Percentiles rank a stretch among this genome's conserved stretches.
phyloP scores from a whole-genome alignment of 1,140 invertebrate species.

The Babylonia areolata region DNA sequence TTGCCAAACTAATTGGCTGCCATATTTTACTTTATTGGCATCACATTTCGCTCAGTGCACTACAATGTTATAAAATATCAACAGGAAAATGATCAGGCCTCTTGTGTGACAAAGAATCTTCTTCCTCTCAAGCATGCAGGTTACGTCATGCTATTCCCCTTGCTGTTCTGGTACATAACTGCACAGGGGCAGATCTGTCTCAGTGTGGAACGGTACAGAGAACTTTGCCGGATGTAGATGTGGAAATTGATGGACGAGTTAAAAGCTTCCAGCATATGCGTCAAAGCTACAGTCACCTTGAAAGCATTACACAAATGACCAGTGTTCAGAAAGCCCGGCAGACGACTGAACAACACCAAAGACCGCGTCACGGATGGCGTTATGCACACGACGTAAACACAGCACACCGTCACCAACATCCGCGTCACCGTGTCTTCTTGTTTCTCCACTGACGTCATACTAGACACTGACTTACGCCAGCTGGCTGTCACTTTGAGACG shows the following conservation, averaged over 20 bases:
- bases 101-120: too few relatives aligned
- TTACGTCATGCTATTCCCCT: not conserved
- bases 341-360: not conserved
- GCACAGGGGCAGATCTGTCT: not conserved
- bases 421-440: not conserved
- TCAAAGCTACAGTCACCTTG: not conserved
- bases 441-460: conserved; percentile 2
- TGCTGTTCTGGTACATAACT: not conserved
- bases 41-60: too few relatives aligned
- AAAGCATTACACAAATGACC: conserved; percentile 10
- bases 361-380: conserved; percentile 2
- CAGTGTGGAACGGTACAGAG: not conserved
- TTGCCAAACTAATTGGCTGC: too few relatives aligned
- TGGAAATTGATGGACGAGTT: not conserved
- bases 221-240: not conserved
- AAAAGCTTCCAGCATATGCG: not conserved
- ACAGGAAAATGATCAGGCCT: too few relatives aligned
- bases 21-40: too few relatives aligned
- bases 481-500: conserved; percentile 14
- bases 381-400: not conserved
- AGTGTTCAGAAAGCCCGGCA: not conserved
- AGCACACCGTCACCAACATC: conserved; percentile 24
- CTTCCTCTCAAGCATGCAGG: too few relatives aligned
- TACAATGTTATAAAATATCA: too few relatives aligned
- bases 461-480: not conserved